Conservation (phyloP, 2,113 vertebrate genomes). For the Alligator mississippiensis region DNA sequence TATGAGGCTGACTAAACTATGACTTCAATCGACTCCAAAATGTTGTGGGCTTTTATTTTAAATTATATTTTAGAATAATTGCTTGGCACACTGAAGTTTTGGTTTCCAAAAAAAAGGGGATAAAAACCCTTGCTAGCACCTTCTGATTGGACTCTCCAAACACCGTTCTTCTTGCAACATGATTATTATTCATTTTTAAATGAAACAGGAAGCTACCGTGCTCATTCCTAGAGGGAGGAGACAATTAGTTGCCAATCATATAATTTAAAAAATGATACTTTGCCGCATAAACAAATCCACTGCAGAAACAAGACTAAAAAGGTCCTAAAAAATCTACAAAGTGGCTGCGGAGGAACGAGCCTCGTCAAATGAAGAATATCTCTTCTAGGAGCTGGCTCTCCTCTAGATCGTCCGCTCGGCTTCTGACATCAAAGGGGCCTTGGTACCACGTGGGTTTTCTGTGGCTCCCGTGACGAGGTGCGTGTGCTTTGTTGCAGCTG, state of each 20-base stretch:
- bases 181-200: conserved; percentile 43
- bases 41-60: conserved; percentile 1
- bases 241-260: conserved; percentile 54
- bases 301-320: neutral
- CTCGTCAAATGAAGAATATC: conserved; percentile 93
- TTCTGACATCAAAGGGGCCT: conserved; percentile 50
- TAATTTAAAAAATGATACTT: conserved; percentile 66
- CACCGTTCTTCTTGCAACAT: neutral
- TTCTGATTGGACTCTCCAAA: conserved; percentile 32
- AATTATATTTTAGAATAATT: conserved; percentile 54
- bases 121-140: neutral
- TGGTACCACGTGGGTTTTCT: conserved; percentile 23
- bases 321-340: conserved; percentile 18
- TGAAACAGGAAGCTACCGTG: conserved; percentile 19
- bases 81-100: conserved; percentile 49
- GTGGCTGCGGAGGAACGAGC: neutral
- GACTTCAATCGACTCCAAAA: conserved; percentile 45
- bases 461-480: neutral
- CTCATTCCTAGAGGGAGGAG: conserved; percentile 30
- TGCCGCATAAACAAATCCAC: conserved; percentile 39
- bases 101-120: neutral
- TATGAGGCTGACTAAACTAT: conserved; percentile 54
- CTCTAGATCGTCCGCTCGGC: conserved; percentile 79
- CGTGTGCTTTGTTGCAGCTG: neutral
- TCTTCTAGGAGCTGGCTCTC: conserved; percentile 93